phyloP scores from a whole-genome alignment of 2,797 vertebrate genomes.

The Delichon dasypus region DNA sequence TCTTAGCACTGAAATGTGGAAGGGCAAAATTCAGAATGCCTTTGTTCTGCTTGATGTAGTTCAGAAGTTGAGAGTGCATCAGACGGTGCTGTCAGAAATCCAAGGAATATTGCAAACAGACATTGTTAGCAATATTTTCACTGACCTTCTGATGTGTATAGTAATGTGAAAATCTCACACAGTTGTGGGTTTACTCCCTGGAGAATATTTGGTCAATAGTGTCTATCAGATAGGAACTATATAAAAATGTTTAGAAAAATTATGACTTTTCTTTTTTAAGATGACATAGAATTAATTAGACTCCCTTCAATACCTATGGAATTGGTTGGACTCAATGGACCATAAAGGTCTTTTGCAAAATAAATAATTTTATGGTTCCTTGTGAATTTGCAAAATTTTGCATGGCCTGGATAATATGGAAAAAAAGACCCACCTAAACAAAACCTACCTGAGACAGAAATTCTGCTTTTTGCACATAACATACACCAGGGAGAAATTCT shows the following conservation, averaged over 20 bases:
- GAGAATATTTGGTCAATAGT: background rate
- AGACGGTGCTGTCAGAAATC: background rate
- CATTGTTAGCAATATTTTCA: background rate
- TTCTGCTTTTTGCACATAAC: background rate
- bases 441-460: background rate
- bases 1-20: background rate
- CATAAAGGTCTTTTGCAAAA: background rate
- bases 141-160: background rate
- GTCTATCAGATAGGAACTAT: background rate
- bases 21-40: background rate
- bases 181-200: background rate
- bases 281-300: background rate
- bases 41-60: background rate
- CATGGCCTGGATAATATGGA: background rate
- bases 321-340: background rate
- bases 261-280: background rate
- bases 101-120: background rate
- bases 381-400: background rate
- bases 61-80: background rate
- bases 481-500: background rate
- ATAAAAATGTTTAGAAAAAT: background rate
- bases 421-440: background rate
- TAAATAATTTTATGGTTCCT: background rate
- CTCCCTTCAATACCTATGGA: background rate
- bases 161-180: background rate